A percentile compares a stretch with the other conserved stretches of the same genome.
These are phyloP conservation scores for Ciona savignyi DNA, from an alignment of 23 tunicate species.

Conservation along the genomic window DNA sequence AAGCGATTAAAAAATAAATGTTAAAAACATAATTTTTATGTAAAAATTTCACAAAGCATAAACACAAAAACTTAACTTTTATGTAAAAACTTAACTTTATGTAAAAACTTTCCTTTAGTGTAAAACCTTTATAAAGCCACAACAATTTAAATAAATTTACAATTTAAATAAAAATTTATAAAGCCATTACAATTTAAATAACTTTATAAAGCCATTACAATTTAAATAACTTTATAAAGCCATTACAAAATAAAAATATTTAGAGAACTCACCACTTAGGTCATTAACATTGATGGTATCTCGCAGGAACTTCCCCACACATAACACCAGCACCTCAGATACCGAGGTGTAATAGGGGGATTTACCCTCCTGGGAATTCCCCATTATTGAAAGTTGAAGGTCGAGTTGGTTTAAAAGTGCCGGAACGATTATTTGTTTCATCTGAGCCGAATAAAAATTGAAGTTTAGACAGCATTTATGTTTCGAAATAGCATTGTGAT, in stretches of 20 bases:
- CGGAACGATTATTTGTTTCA: too few species aligned
- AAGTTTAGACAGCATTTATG: too few species aligned
- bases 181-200: neutral
- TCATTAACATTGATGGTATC: slow-evolving; percentile 14
- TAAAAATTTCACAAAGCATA: too few species aligned
- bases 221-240: too few species aligned
- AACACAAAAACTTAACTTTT: too few species aligned
- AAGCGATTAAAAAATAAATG: neutral
- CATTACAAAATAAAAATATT: too few species aligned
- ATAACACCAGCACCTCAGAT: slow-evolving; percentile 45
- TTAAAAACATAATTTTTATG: neutral
- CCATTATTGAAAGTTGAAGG: neutral
- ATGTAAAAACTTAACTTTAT: too few species aligned
- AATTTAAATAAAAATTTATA: neutral
- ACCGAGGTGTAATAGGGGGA: slow-evolving; percentile 30
- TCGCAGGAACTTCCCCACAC: slow-evolving; percentile 16
- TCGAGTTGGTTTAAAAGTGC: neutral
- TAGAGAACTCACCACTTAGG: slow-evolving; percentile 22
- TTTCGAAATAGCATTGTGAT: too few species aligned
- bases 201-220: neutral
- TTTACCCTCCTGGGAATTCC: neutral
- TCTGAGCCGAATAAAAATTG: too few species aligned
- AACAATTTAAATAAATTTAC: too few species aligned
- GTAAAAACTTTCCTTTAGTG: too few species aligned
- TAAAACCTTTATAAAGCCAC: too few species aligned